Percentiles rank a stretch among this genome's conserved stretches.
These are phyloP conservation scores for Ophioninae sp. DNA, from an alignment of 2,888 invertebrate genomes.

Conservation along the genomic window DNA sequence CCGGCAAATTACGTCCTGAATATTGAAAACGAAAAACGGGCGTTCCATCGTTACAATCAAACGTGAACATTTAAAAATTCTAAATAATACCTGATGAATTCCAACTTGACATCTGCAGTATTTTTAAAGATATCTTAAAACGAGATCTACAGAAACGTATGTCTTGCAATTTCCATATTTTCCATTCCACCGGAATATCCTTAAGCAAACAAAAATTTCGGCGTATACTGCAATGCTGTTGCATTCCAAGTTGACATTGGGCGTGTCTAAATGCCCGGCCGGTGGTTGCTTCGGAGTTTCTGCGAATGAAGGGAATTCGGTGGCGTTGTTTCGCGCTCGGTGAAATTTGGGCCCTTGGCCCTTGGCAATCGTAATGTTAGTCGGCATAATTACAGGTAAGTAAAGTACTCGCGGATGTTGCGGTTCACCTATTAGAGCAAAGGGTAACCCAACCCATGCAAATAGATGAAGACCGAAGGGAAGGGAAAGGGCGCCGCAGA, in stretches of 20 bases:
- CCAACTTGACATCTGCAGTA: too few species aligned
- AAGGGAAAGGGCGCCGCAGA: constrained; percentile 21
- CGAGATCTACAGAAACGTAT: too few species aligned
- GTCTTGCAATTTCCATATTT: too few species aligned
- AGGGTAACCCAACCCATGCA: neutral
- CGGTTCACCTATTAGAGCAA: constrained; percentile 33
- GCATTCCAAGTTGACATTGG: neutral
- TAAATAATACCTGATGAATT: too few species aligned
- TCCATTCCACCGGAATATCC: too few species aligned
- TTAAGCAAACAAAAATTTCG: neutral
- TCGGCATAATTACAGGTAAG: constrained; percentile 37
- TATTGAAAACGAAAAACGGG: too few species aligned
- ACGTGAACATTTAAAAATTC: too few species aligned
- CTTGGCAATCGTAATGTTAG: constrained; percentile 34
- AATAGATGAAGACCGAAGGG: neutral
- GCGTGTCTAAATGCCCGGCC: neutral
- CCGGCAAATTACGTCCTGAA: too few species aligned
- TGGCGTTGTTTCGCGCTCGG: constrained; percentile 32
- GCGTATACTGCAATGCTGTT: neutral
- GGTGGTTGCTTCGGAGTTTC: constrained; percentile 15
- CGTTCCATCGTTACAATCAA: too few species aligned
- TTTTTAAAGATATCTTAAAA: too few species aligned
- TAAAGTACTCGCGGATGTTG: constrained; percentile 31
- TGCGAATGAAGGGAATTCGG: constrained; percentile 1
- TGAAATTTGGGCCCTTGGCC: constrained; percentile 11